Base-by-base conservation (phyloP, 2,113 vertebrate genomes). In the Oryzias javanicus region DNA sequence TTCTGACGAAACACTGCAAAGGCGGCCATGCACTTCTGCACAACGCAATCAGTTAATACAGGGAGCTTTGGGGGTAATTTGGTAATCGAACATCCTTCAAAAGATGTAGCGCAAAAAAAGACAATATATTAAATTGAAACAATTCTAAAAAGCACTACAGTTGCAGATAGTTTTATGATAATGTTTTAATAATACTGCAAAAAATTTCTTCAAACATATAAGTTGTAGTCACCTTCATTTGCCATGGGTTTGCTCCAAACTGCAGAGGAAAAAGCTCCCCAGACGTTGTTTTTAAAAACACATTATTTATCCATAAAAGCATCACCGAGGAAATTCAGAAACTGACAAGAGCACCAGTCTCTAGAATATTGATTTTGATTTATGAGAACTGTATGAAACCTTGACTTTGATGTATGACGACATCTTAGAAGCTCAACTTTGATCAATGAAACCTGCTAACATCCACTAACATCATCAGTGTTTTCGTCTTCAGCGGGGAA, bases 1-100 rank as follows among this genome's bases (percentile, higher is more conserved):
- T 72, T 53, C 61, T 70, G 55, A 48, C 49, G 42, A 27, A 46
- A 64, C 44, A 48, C 24, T 62, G 29, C 46, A 55, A 42, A 60
- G 40, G 40, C 12, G 2, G 40, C 20, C 2, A 2, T 12, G 44
- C 29, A 27, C 18, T 64, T 56, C 63, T 46, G 29, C 3, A 27
- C n/a, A 25, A 41, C 1, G 12, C 15, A 46, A 25, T 42, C 48
- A 55, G 44, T 20, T 1, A 41, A 1, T 13, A 41, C 10, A 27
- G 19, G 18, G 19, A 6, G 6, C n/a, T 1, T 47, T 47, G 1
- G 10, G 7, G n/a, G 7, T 19, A 10, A n/a, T 3, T 47, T 18
- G n/a, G 44, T 8, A 18, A 47, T 35, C 35, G 3, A 12, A 35
- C 10, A 10, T 10, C 35, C 3, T 35, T 35, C 10, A 12, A 35